phyloP scores from a whole-genome alignment of 1,140 invertebrate species.

The Drosophila subpulchrella region DNA sequence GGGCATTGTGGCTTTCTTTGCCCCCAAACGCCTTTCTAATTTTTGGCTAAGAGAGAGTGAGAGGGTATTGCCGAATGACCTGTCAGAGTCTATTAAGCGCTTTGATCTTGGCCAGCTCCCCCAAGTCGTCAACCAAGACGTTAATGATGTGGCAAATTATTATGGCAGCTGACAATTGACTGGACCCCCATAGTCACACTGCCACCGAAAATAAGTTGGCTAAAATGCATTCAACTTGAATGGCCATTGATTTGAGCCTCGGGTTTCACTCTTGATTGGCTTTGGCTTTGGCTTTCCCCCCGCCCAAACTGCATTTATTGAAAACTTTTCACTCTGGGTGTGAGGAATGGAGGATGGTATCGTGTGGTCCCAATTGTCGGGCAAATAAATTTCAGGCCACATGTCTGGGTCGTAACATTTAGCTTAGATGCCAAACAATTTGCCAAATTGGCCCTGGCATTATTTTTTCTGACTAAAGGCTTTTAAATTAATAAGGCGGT shows the following conservation, averaged over 20 bases:
- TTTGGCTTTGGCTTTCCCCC: slow-evolving; percentile 26
- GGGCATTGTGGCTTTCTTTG: slow-evolving; percentile 24
- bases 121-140: slow-evolving; percentile 45
- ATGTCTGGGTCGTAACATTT: slow-evolving; percentile 68
- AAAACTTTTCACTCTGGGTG: slow-evolving; percentile 28
- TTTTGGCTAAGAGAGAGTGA: neutral
- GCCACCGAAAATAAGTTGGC: slow-evolving; percentile 36
- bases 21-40: slow-evolving; percentile 24
- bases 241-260: slow-evolving; percentile 61
- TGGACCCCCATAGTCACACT: neutral
- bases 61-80: slow-evolving; percentile 17
- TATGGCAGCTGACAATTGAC: slow-evolving; percentile 74
- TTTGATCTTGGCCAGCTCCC: slow-evolving; percentile 60
- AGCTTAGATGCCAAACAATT: slow-evolving; percentile 67
- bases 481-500: slow-evolving; percentile 61
- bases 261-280: slow-evolving; percentile 58
- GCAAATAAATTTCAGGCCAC: slow-evolving; percentile 61
- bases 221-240: slow-evolving; percentile 75
- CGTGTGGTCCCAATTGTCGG: slow-evolving; percentile 35
- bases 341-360: neutral
- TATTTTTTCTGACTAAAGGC: slow-evolving; percentile 52
- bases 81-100: slow-evolving; percentile 47
- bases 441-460: slow-evolving; percentile 65
- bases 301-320: slow-evolving; percentile 38
- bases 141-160: slow-evolving; percentile 83